Evolutionary conservation across 2,113 vertebrate genomes (phyloP), one percentile per base, ranked within the genome.

Genomic region (Chaetops frenatus): DNA sequence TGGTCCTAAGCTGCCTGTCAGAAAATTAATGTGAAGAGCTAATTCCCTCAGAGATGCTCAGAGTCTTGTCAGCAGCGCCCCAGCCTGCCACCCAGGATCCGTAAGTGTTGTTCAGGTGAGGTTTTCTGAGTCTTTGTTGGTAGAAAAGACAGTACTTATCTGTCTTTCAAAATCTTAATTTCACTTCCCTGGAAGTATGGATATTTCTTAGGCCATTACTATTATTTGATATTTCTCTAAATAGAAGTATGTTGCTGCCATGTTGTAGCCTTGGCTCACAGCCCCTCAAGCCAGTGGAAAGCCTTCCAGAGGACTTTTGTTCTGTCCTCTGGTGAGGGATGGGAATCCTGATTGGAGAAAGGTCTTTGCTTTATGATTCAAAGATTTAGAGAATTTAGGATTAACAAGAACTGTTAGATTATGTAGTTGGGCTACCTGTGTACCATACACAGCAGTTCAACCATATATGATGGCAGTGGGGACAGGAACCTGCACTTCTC

Each of bases 401-500:
- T 36, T 22, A 53, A 90, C 12, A 65, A 23, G 57, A 90, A 23
- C 2, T 4, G 7, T 54, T 83, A 31, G 22, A 44, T 48, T 24
- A 56, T 13, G 16, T 6, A 42, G 11, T 8, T 47, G 45, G 24
- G 25, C 11, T 44, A 22, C 31, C 15, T 61, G 36, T 56, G 28
- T 2, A 44, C 28, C 2, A 0, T 10, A 27, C 11, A 11, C 7
- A 62, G 4, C 57, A 56, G 16, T 42, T 93, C 27, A 82, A 7
- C 20, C 24, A 8, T 9, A 8, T 8, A 23, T 0, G 0, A 3
- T 33, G n/a, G n/a, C 12, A 47, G 5, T 11, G 3, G 20, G 21
- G 24, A 40, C 50, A 74, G 35, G 7, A 47, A 67, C 24, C 22
- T 54, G 4, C 7, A 7, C 17, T 81, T 29, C 36, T 83, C 28